Conservation (phyloP, 2,888 invertebrate genomes). For the Torymus auratus region DNA sequence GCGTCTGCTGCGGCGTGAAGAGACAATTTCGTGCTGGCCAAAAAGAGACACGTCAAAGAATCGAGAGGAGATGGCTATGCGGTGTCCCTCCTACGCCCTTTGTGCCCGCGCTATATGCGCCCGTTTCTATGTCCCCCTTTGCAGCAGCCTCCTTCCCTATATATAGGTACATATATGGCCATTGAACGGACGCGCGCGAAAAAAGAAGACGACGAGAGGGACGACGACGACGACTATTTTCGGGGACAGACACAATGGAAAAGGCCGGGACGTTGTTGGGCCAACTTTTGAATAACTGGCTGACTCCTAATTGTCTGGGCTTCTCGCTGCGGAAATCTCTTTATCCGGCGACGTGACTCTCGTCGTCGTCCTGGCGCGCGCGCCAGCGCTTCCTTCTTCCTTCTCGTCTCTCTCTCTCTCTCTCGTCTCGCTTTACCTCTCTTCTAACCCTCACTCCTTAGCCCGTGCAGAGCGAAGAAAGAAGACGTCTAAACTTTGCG, state of each 20-base stretch:
- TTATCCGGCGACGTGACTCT: slow-evolving; percentile 46
- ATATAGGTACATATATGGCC: too few relatives aligned
- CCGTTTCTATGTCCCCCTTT: slow-evolving; percentile 1
- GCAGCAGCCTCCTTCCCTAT: background rate
- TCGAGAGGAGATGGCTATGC: background rate
- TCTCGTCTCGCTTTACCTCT: background rate
- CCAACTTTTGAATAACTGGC: slow-evolving; percentile 55
- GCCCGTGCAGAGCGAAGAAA: background rate
- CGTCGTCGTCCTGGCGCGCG: background rate
- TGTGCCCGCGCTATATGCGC: background rate
- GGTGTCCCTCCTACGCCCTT: background rate
- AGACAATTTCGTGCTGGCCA: slow-evolving; percentile 51
- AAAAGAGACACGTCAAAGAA: slow-evolving; percentile 48
- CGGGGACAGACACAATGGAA: slow-evolving; percentile 26
- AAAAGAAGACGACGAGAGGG: slow-evolving; percentile 16
- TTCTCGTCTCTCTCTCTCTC: background rate
- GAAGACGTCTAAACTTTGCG: slow-evolving; percentile 6
- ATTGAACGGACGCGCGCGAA: slow-evolving; percentile 44
- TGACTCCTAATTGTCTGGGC: slow-evolving; percentile 54
- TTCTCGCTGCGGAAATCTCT: slow-evolving; percentile 53
- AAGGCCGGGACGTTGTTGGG: slow-evolving; percentile 54
- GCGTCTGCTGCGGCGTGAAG: slow-evolving; percentile 41
- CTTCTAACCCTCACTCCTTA: too few relatives aligned
- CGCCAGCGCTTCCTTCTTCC: background rate
- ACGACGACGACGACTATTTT: slow-evolving; percentile 37